These are phyloP conservation scores for Anarrhichthys ocellatus DNA, from an alignment of 2,113 vertebrate species.

Conservation along the genomic window DNA sequence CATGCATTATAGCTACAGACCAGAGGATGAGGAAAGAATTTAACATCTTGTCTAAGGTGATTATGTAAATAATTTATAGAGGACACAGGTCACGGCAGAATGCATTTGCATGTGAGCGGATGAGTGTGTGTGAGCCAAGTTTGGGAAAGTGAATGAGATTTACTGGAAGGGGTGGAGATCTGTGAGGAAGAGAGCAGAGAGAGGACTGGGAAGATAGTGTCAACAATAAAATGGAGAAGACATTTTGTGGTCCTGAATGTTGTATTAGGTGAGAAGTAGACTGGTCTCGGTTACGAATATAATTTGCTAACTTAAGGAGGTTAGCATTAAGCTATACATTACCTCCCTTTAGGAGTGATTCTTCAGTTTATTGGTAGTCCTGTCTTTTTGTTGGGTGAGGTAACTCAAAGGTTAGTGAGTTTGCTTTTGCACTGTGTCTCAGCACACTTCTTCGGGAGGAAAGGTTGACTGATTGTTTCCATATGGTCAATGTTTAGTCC, in stretches of 20 bases:
- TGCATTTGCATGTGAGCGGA: background rate
- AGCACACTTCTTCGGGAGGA: background rate
- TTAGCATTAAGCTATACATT: background rate
- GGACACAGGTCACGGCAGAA: background rate
- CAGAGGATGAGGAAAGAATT: background rate
- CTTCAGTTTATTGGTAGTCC: background rate
- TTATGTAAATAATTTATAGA: conserved; percentile 2
- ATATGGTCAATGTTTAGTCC: background rate
- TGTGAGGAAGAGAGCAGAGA: background rate
- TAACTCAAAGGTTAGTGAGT: background rate
- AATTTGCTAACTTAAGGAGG: background rate
- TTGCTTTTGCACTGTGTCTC: background rate
- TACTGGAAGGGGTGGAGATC: background rate
- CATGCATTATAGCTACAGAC: background rate
- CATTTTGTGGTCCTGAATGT: background rate
- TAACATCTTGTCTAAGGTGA: background rate
- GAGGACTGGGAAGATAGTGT: background rate
- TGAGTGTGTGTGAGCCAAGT: background rate
- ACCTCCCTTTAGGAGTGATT: background rate
- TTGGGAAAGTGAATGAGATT: background rate
- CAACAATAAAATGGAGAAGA: background rate
- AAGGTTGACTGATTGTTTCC: conserved; percentile 9
- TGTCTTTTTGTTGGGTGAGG: background rate
- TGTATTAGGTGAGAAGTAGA: background rate
- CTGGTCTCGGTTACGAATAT: background rate